A percentile compares a stretch with the other conserved stretches of the same genome.
Evolutionary conservation across 2,888 invertebrate genomes (phyloP).

Genomic region (Ptychoptera albimana): DNA sequence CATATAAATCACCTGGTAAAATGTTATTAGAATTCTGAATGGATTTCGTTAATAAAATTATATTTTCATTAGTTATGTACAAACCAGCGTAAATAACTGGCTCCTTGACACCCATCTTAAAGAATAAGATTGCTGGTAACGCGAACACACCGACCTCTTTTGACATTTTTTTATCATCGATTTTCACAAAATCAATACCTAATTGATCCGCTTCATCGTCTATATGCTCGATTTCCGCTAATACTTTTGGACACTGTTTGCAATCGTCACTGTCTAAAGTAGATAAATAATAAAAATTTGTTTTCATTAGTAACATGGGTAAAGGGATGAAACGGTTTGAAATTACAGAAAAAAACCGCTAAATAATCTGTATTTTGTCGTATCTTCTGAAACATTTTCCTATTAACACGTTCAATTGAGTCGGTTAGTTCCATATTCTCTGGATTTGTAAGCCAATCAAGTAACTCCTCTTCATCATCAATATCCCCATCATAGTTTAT

Average conservation of each 20-base stretch:
- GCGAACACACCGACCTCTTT: conserved; percentile 82
- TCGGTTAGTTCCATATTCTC: conserved; percentile 90
- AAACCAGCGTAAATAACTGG: conserved; percentile 80
- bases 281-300: conserved; percentile 5
- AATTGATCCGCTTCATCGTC: conserved; percentile 85
- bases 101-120: conserved; percentile 72
- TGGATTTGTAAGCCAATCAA: conserved; percentile 86
- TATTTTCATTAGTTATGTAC: background rate
- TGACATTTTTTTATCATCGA: conserved; percentile 74
- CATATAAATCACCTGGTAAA: conserved; percentile 58
- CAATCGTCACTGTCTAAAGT: conserved; percentile 80
- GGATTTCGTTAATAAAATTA: background rate
- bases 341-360: conserved; percentile 87
- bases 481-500: conserved; percentile 89
- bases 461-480: conserved; percentile 70
- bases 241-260: conserved; percentile 79
- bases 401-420: conserved; percentile 80
- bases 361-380: conserved; percentile 76
- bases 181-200: conserved; percentile 84
- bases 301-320: background rate
- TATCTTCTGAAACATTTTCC: conserved; percentile 86
- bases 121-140: conserved; percentile 77
- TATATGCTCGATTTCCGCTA: conserved; percentile 79
- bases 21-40: background rate
- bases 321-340: background rate